These are phyloP conservation scores for Pollimyrus isidori DNA, from an alignment of 2,113 vertebrate genomes.

Conservation along the genomic window DNA sequence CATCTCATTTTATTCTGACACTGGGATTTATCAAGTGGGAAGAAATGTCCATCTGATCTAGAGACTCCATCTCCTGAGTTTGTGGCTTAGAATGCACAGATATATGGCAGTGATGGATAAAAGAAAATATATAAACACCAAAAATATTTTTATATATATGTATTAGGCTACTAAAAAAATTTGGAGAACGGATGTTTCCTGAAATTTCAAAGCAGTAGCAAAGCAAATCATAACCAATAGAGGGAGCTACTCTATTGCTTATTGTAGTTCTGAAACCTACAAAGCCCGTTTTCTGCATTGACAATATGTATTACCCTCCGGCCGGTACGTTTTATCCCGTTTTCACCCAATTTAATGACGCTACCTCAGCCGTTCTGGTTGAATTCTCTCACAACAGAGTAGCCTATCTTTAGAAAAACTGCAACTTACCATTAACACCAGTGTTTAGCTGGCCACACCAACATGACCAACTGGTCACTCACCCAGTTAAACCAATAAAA, in stretches of 20 bases:
- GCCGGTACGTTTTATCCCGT: background rate
- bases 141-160: background rate
- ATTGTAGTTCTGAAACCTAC: background rate
- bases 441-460: background rate
- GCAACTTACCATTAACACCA: background rate
- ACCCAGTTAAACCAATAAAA: background rate
- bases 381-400: background rate
- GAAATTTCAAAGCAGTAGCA: background rate
- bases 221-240: background rate
- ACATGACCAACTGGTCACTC: background rate
- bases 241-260: background rate
- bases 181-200: background rate
- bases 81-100: background rate
- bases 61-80: background rate
- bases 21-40: background rate
- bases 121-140: background rate
- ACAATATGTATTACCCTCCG: background rate
- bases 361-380: background rate
- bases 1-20: background rate
- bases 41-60: background rate
- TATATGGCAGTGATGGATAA: background rate
- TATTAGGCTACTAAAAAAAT: background rate
- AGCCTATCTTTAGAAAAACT: background rate
- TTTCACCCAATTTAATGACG: background rate
- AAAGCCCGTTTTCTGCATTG: background rate